phyloP scores from a whole-genome alignment of 2,888 invertebrate species.

The Torymus texanus region DNA sequence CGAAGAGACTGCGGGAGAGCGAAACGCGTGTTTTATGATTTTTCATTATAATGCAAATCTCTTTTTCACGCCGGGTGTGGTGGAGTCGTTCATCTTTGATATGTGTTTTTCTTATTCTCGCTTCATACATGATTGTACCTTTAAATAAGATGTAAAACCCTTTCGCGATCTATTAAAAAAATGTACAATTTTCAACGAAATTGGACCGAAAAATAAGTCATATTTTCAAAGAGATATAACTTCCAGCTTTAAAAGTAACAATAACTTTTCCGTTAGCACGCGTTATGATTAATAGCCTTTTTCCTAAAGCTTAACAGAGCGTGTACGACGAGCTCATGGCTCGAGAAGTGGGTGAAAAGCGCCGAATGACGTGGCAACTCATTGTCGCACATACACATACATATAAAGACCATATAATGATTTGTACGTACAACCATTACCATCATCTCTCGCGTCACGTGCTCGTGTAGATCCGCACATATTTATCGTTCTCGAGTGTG shows the following conservation, averaged over 20 bases:
- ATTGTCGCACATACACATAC: not conserved
- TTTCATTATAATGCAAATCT: conserved; percentile 57
- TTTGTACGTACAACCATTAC: conserved; percentile 11
- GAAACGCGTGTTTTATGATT: conserved; percentile 48
- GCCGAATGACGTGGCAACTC: conserved; percentile 3
- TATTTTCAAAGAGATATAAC: too few relatives aligned
- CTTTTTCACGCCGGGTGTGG: conserved; percentile 23
- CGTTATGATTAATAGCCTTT: not conserved
- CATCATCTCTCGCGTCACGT: conserved; percentile 11
- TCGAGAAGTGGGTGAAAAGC: conserved; percentile 27
- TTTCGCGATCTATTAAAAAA: too few relatives aligned
- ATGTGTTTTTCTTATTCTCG: conserved; percentile 36
- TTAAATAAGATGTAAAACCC: not conserved
- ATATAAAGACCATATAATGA: not conserved
- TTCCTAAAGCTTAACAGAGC: too few relatives aligned
- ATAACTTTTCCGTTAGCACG: not conserved
- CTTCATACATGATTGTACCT: not conserved
- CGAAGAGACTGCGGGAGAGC: not conserved
- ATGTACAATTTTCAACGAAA: too few relatives aligned
- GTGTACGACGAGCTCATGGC: too few relatives aligned
- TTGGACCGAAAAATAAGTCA: too few relatives aligned
- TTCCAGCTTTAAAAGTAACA: not conserved
- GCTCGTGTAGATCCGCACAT: not conserved
- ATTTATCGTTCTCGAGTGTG: not conserved
- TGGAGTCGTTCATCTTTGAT: conserved; percentile 44